Conservation (phyloP, 2,888 invertebrate genomes). For the Pherbina coryleti region DNA sequence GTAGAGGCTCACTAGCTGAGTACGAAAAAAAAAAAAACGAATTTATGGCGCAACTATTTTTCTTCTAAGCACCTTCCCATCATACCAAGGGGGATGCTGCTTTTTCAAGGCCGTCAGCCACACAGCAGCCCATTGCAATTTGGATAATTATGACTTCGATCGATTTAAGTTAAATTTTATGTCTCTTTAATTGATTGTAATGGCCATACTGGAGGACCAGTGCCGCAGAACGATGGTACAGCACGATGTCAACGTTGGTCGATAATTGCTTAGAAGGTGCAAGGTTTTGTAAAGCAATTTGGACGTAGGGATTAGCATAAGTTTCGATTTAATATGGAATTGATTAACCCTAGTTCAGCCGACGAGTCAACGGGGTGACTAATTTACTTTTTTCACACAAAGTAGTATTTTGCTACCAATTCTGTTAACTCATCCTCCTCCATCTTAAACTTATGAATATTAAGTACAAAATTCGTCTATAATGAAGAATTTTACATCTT, state of each 20-base stretch:
- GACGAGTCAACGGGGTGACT: too few species aligned
- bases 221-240: not conserved
- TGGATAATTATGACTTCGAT: constrained; percentile 33
- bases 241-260: too few species aligned
- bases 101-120: not conserved
- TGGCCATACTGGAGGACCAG: not conserved
- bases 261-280: not conserved
- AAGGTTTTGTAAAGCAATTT: not conserved
- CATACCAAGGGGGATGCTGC: too few species aligned
- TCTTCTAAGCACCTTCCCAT: not conserved
- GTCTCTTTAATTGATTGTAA: not conserved
- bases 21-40: not conserved
- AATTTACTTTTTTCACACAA: too few species aligned
- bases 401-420: too few species aligned
- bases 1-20: not conserved
- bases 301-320: not conserved
- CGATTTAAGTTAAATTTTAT: constrained; percentile 31
- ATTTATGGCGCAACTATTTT: not conserved
- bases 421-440: too few species aligned
- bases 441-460: too few species aligned
- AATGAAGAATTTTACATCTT: too few species aligned
- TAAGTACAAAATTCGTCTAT: too few species aligned
- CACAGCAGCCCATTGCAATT: constrained; percentile 33
- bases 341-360: not conserved
- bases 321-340: not conserved